phyloP scores from a whole-genome alignment of 2,797 vertebrate genomes.

The Brachymystax lenok region DNA sequence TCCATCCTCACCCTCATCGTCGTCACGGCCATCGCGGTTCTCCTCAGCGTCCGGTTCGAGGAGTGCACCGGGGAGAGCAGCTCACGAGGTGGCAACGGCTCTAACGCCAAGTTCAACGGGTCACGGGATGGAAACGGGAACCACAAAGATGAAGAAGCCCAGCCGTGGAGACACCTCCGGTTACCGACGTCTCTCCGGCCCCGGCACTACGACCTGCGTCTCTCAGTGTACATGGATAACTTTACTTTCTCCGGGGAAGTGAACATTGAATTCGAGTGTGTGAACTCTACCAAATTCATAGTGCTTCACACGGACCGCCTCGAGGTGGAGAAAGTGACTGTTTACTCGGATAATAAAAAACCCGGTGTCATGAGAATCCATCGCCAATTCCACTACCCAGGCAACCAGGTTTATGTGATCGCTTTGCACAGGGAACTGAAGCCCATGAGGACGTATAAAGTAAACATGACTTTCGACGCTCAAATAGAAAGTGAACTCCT shows the following conservation, averaged over 20 bases:
- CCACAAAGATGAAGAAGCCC: constrained; percentile 60
- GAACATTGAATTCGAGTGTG: constrained; percentile 89
- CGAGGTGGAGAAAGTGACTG: constrained; percentile 79
- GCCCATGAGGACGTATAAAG: constrained; percentile 83
- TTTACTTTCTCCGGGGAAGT: constrained; percentile 94
- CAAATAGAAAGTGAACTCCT: constrained; percentile 92
- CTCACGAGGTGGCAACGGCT: constrained; percentile 57
- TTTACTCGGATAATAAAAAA: constrained; percentile 72
- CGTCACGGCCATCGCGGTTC: constrained; percentile 86
- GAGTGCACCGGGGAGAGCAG: constrained; percentile 73
- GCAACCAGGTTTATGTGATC: constrained; percentile 89
- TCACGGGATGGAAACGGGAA: constrained; percentile 59
- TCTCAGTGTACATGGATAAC: constrained; percentile 93
- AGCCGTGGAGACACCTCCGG: constrained; percentile 85
- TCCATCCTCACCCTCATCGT: constrained; percentile 89
- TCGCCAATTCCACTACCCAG: constrained; percentile 83
- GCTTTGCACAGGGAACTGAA: constrained; percentile 90
- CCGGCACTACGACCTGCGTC: constrained; percentile 90
- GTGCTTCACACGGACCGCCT: constrained; percentile 90
- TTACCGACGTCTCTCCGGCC: constrained; percentile 84
- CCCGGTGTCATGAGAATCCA: constrained; percentile 83
- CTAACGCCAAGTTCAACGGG: constrained; percentile 64
- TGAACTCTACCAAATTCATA: constrained; percentile 87
- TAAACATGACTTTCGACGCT: constrained; percentile 89
- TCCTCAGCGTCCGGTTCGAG: constrained; percentile 87